phyloP scores from a whole-genome alignment of 1,140 invertebrate genomes.

The Pachypeltis micranthus region DNA sequence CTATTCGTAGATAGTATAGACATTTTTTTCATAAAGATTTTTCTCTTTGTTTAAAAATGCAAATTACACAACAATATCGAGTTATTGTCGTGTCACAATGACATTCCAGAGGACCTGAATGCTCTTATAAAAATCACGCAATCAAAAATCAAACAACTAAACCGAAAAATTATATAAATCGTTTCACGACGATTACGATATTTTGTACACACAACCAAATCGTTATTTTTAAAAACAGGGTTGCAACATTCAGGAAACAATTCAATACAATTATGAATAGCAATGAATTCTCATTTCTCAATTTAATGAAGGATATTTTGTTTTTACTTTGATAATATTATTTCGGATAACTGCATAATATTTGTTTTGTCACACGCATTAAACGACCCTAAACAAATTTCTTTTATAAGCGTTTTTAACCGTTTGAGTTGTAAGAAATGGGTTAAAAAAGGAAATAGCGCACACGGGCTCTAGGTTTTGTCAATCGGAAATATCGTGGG shows the following conservation, averaged over 20 bases:
- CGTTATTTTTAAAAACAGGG: not conserved
- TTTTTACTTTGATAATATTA: too few species aligned
- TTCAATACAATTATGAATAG: too few species aligned
- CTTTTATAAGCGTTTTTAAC: not conserved
- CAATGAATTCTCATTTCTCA: too few species aligned
- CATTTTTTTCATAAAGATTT: not conserved
- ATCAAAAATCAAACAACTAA: slow-evolving; percentile 7
- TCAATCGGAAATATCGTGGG: too few species aligned
- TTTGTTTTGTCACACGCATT: too few species aligned
- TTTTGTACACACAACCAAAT: not conserved
- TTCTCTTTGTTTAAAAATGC: not conserved
- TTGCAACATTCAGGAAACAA: not conserved
- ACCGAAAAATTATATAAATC: too few species aligned
- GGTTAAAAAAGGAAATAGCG: too few species aligned
- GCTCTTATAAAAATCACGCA: slow-evolving; percentile 3
- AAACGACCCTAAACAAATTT: not conserved
- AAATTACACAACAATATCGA: not conserved
- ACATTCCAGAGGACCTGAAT: slow-evolving; percentile 12
- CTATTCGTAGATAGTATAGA: not conserved
- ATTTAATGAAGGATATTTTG: too few species aligned
- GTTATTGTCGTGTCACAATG: slow-evolving; percentile 11
- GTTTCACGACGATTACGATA: too few species aligned
- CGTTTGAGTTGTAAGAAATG: too few species aligned
- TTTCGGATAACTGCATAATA: not conserved
- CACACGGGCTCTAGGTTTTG: too few species aligned